phyloP scores from a whole-genome alignment of 64 coral and sea anemone species.

The Exaiptasia diaphana region DNA sequence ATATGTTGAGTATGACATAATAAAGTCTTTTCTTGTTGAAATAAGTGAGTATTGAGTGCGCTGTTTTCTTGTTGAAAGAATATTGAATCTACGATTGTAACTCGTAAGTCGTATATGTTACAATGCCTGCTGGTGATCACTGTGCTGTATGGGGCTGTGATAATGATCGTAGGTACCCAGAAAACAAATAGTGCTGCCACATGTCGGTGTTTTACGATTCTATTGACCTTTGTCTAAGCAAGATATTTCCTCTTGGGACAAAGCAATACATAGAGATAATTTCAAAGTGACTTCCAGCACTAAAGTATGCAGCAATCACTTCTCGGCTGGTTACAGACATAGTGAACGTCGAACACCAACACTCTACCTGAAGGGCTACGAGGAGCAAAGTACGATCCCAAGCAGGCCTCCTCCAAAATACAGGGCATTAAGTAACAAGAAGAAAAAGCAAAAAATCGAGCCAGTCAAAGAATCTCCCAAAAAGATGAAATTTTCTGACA shows the following conservation, averaged over 20 bases:
- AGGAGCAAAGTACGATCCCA: background rate
- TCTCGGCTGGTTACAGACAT: slow-evolving; percentile 32
- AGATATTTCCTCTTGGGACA: slow-evolving; percentile 17
- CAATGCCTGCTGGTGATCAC: too few species aligned
- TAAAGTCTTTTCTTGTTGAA: too few species aligned
- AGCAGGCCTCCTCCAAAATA: background rate
- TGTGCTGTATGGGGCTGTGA: too few species aligned
- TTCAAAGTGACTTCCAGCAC: slow-evolving; percentile 32
- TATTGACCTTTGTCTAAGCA: too few species aligned
- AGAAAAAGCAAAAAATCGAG: background rate
- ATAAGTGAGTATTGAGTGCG: too few species aligned
- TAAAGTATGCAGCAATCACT: slow-evolving; percentile 63
- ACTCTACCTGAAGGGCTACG: slow-evolving; percentile 46
- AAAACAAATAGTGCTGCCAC: too few species aligned
- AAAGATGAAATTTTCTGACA: slow-evolving; percentile 22
- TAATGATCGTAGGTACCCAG: too few species aligned
- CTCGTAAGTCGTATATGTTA: too few species aligned
- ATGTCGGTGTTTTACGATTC: too few species aligned
- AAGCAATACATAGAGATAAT: slow-evolving; percentile 8
- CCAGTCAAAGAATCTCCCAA: slow-evolving; percentile 1
- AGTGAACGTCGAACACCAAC: slow-evolving; percentile 42
- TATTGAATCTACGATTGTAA: too few species aligned
- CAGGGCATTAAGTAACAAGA: background rate
- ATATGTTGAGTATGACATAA: too few species aligned
- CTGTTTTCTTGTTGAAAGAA: too few species aligned